Evolutionary conservation across 2,797 vertebrate genomes (phyloP), one percentile per base, ranked within the genome.

Genomic region (Gymnodraco acuticeps): DNA sequence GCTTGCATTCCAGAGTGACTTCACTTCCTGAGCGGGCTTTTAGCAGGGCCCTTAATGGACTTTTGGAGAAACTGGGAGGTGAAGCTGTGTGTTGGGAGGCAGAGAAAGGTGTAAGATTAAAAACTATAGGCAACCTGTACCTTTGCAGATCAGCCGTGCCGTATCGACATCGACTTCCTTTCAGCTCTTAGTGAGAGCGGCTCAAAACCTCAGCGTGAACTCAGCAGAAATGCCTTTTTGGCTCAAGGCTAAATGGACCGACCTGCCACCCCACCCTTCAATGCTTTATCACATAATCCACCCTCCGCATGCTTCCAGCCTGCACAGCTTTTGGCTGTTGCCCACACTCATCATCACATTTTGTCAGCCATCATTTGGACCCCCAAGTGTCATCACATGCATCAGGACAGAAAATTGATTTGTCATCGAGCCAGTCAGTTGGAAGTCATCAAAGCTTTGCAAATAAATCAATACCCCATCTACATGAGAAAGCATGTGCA

Each of bases 1-100:
- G 97, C 88, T 96, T 96, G 93, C 98, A 99, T 87, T 97, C 96
- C 86, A 99, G 95, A 89, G 92, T 95, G 89, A 98, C 97, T 83
- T 96, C 94, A 63, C 95, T 97, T 88, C 97, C 96, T 58, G 95
- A 94, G 52, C 96, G 96, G 70, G 96, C 97, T 90, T 98, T 97
- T 87, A 97, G 93, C 92, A 96, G 64, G 60, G 89, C 87, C 83
- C 89, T 96, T 95, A 98, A 93, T 17, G 96, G 96, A 79, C 90
- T 97, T 91, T 93, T 96, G 74, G 97, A 96, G 94, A 99, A 99
- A 90, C 95, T 97, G 52, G 97, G 97, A 78, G 97, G 94, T 70
- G 97, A 97, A 20, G 97, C 97, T 99, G 80, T 42, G 50, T 45
- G 65, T 73, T 38, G 80, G 79, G 62, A 42, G 56, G 68, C 2